Evolutionary conservation across 2,797 vertebrate species (phyloP), one percentile per base, ranked within the genome.

Genomic region (Mus caroli): DNA sequence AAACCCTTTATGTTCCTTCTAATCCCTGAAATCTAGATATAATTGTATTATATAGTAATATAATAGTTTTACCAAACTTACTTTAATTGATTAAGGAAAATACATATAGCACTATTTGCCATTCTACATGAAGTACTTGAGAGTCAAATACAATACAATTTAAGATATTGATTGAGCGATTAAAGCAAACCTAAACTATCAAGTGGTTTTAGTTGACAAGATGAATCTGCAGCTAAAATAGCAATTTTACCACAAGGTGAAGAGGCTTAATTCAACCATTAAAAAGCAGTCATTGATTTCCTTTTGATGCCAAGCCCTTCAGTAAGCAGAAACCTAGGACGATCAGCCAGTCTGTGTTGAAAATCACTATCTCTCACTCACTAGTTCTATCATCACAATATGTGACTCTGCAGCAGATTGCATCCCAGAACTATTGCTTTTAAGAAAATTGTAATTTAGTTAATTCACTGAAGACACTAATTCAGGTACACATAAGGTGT

Each of bases 261-360:
- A 90, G 87, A 96, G 82, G 91, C 86, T 92, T 98, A 92, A 95
- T 96, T 96, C 75, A 89, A 75, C 88, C 94, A 85, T 90, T 96
- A 95, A 85, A 91, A 98, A 89, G 56, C 46, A 84, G 85, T 96
- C 86, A 97, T 94, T 96, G 96, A 98, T 97, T 97, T 96, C 80
- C 58, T 62, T 92, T 92, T 28, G 93, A 97, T 69, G 84, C 15
- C 52, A 80, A 73, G n/a, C 9, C 54, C 52, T 40, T 1, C 43
- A 92, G n/a, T 77, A 86, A 94, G 10, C 10, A n/a, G 58, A 67
- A 37, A 73, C 64, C 90, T 82, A 93, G 92, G 94, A 90, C 90
- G 73, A 96, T 79, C 50, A 43, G 22, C 90, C 60, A 76, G 92
- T 85, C 62, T 92, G 77, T 58, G 22, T 71, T 75, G 90, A 92